Evolutionary conservation across 1,140 invertebrate species (phyloP).

Genomic region (Bombus superbus): DNA sequence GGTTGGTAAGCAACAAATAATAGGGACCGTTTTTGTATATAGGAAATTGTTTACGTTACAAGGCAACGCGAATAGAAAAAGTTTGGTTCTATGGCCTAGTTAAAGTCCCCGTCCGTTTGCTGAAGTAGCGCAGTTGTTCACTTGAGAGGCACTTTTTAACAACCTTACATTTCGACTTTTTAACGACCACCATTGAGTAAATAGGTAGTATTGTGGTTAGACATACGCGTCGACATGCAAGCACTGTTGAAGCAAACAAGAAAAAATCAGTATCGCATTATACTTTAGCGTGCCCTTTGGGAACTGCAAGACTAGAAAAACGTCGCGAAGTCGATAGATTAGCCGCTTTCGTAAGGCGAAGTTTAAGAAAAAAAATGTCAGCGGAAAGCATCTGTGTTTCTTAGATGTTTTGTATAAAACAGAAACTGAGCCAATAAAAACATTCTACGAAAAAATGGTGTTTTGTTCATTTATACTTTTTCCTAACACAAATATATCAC

Average conservation of each 20-base stretch:
- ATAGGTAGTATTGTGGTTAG: slow-evolving; percentile 44
- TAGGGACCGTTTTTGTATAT: slow-evolving; percentile 62
- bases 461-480: not conserved
- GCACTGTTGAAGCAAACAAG: slow-evolving; percentile 58
- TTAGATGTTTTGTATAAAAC: slow-evolving; percentile 77
- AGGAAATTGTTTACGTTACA: slow-evolving; percentile 45
- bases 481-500: no score
- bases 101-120: slow-evolving; percentile 60
- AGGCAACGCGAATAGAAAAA: slow-evolving; percentile 23
- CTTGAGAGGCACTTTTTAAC: slow-evolving; percentile 37
- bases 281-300: slow-evolving; percentile 57
- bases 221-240: slow-evolving; percentile 46
- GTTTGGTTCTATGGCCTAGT: slow-evolving; percentile 62
- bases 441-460: slow-evolving; percentile 52
- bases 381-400: slow-evolving; percentile 70
- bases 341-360: slow-evolving; percentile 68
- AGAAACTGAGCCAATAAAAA: slow-evolving; percentile 70
- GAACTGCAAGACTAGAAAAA: slow-evolving; percentile 61
- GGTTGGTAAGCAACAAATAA: slow-evolving; percentile 24
- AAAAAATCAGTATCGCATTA: slow-evolving; percentile 49
- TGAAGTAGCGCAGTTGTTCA: slow-evolving; percentile 59
- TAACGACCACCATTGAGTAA: slow-evolving; percentile 32
- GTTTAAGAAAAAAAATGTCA: slow-evolving; percentile 58
- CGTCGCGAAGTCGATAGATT: slow-evolving; percentile 66
- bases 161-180: slow-evolving; percentile 52